Evolutionary conservation across 2,113 vertebrate species (phyloP).

Genomic region (Anguilla rostrata): DNA sequence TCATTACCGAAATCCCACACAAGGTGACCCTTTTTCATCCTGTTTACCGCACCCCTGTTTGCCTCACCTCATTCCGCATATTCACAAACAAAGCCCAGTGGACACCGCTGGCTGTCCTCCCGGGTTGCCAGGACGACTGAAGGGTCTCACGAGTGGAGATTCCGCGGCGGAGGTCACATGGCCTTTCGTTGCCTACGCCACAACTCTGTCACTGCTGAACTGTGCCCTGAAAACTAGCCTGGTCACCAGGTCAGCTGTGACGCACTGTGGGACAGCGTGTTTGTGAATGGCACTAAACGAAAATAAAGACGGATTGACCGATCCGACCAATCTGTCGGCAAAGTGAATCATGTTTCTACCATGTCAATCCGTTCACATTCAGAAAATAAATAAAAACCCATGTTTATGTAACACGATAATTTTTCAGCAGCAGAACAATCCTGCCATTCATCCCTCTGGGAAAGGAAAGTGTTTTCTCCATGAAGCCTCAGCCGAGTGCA

Average conservation of each 20-base stretch:
- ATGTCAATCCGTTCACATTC: not conserved
- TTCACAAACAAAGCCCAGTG: conserved; percentile 22
- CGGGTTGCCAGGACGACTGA: conserved; percentile 45
- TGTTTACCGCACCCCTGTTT: not conserved
- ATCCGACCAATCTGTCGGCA: not conserved
- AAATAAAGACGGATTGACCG: too few relatives aligned
- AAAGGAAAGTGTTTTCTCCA: conserved; percentile 15
- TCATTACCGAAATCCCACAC: conserved; percentile 66
- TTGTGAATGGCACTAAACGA: not conserved
- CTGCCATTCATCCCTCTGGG: conserved; percentile 32
- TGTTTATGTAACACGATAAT: too few relatives aligned
- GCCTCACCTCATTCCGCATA: conserved; percentile 12
- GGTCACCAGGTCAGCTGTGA: not conserved
- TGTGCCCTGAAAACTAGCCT: too few relatives aligned
- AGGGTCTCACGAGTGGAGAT: not conserved
- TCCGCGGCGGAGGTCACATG: not conserved
- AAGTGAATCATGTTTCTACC: not conserved
- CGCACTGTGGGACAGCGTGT: too few relatives aligned
- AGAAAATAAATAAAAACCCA: not conserved
- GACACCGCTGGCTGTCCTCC: conserved; percentile 35
- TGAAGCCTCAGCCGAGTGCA: conserved; percentile 14
- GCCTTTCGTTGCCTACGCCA: not conserved
- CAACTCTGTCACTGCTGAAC: not conserved
- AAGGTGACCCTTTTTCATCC: conserved; percentile 45
- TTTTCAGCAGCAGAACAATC: conserved; percentile 26